These are phyloP conservation scores for Caranx ignobilis DNA, from an alignment of 2,113 vertebrate genomes.

Conservation along the genomic window DNA sequence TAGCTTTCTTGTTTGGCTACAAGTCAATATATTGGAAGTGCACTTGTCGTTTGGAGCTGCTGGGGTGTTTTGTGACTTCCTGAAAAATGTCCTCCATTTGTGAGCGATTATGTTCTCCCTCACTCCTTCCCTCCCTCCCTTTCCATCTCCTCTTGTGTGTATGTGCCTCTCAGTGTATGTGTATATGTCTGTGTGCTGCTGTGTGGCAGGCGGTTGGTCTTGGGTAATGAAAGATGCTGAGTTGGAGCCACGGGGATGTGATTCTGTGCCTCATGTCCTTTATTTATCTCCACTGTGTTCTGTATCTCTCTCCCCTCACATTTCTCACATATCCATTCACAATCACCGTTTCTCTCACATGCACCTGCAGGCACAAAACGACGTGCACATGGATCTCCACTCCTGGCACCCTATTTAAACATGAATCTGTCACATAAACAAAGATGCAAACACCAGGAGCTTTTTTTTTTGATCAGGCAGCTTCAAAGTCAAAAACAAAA, in stretches of 20 bases:
- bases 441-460: conserved; percentile 32
- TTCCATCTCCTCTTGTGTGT: conserved; percentile 6
- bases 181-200: conserved; percentile 12
- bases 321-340: conserved; percentile 17
- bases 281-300: conserved; percentile 30
- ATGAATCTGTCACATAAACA: conserved; percentile 63
- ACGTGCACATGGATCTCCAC: conserved; percentile 24
- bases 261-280: conserved; percentile 33
- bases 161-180: conserved; percentile 13
- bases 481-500: conserved; percentile 39
- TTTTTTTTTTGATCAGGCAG: conserved; percentile 47
- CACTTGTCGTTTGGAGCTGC: conserved; percentile 13
- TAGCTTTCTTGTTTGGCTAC: conserved; percentile 25
- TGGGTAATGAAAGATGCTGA: conserved; percentile 58
- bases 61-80: conserved; percentile 31
- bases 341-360: conserved; percentile 31
- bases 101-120: conserved; percentile 57
- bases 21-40: conserved; percentile 26
- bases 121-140: conserved; percentile 20
- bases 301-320: conserved; percentile 2
- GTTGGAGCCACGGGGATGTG: conserved; percentile 27
- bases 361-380: conserved; percentile 36
- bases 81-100: conserved; percentile 52
- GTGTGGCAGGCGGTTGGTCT: conserved; percentile 48
- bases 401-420: conserved; percentile 51